Evolutionary conservation across 2,888 invertebrate genomes (phyloP).

Genomic region (Cantharis rufa): DNA sequence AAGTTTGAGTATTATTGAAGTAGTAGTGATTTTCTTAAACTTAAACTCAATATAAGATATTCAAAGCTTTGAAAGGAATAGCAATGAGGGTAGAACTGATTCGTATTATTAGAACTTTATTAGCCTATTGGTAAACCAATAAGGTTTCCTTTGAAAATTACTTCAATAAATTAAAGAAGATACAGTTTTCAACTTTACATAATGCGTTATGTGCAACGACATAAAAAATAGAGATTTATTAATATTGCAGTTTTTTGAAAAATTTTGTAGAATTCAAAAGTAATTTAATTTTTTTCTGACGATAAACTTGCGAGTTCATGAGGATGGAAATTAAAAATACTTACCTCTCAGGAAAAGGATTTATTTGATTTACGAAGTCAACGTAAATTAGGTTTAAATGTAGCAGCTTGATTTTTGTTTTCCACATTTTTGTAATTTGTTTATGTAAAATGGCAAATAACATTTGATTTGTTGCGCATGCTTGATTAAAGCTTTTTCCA

Average conservation of each 20-base stretch:
- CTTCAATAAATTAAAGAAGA: neutral
- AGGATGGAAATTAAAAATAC: neutral
- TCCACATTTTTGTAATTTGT: neutral
- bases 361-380: neutral
- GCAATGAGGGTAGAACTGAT: neutral
- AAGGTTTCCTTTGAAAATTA: neutral
- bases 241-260: too few relatives aligned
- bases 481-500: neutral
- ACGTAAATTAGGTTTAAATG: neutral
- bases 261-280: neutral
- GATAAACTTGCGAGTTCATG: neutral
- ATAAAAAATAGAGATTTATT: neutral
- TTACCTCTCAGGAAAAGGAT: neutral
- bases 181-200: neutral
- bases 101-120: neutral
- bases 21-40: too few relatives aligned
- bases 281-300: neutral
- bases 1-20: too few relatives aligned
- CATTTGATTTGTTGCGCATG: constrained; percentile 1
- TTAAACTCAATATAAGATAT: too few relatives aligned
- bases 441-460: neutral
- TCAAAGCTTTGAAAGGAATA: neutral
- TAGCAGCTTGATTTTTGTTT: neutral
- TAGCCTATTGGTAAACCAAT: neutral
- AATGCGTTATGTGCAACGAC: neutral